A percentile compares a stretch with the other conserved stretches of the same genome.
These are phyloP conservation scores for Acromyrmex heyeri DNA, from an alignment of 1,140 invertebrate genomes.

Conservation along the genomic window DNA sequence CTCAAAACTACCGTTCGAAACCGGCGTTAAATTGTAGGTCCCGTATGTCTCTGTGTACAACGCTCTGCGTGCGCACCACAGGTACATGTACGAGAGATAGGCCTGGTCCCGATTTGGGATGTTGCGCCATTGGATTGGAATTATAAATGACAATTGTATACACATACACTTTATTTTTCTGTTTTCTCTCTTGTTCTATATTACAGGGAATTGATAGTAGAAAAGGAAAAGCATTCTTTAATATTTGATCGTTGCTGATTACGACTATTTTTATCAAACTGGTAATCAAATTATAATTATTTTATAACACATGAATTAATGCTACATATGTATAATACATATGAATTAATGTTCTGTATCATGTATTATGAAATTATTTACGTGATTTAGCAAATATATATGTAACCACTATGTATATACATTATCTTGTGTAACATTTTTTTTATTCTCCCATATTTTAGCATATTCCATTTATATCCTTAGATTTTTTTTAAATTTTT, in stretches of 20 bases:
- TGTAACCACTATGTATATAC: not conserved
- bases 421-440: not conserved
- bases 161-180: not conserved
- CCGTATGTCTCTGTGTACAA: no score
- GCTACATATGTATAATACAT: not conserved
- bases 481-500: not conserved
- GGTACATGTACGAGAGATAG: no score
- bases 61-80: no score
- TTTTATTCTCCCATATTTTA: not conserved
- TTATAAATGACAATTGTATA: not conserved
- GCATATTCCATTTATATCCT: not conserved
- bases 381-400: not conserved
- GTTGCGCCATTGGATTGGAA: not conserved
- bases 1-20: no score
- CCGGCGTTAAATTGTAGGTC: no score
- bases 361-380: slow-evolving; percentile 15
- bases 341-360: not conserved
- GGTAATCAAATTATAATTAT: not conserved
- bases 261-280: not conserved
- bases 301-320: not conserved
- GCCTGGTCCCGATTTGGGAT: no score
- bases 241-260: not conserved
- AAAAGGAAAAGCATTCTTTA: not conserved
- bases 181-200: not conserved
- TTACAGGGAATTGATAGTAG: not conserved